A percentile compares a stretch with the other conserved stretches of the same genome.
These are phyloP conservation scores for Morpho helenor DNA, from an alignment of 2,888 invertebrate species.

Conservation along the genomic window DNA sequence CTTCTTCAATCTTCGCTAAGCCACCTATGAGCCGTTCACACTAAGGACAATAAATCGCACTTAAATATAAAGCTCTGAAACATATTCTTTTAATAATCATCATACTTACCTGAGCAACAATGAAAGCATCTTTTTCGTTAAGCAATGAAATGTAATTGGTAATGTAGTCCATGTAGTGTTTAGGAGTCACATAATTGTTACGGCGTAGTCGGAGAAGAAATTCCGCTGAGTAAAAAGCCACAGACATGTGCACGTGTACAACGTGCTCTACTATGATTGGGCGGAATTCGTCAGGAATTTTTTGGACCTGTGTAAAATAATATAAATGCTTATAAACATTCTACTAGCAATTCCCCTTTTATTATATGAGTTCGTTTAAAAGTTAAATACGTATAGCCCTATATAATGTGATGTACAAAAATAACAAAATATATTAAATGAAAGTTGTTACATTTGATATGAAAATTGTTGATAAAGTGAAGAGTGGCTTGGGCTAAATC, in stretches of 20 bases:
- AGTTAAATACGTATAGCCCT: no score
- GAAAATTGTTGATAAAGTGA: no score
- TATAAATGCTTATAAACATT: no score
- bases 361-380: no score
- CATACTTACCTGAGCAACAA: slow-evolving; percentile 67
- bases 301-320: slow-evolving; percentile 74
- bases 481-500: no score
- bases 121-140: slow-evolving; percentile 83
- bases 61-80: no score
- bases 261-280: slow-evolving; percentile 89
- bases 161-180: slow-evolving; percentile 94
- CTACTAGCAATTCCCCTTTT: no score
- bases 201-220: slow-evolving; percentile 87
- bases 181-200: slow-evolving; percentile 94
- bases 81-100: no score
- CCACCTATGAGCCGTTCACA: slow-evolving; percentile 86
- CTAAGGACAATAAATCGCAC: slow-evolving; percentile 38
- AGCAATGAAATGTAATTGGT: slow-evolving; percentile 87
- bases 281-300: slow-evolving; percentile 84
- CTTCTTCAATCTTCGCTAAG: slow-evolving; percentile 90
- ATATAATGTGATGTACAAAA: no score
- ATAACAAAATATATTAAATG: no score
- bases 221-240: slow-evolving; percentile 84
- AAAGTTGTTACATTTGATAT: no score
- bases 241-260: slow-evolving; percentile 90